Conservation (phyloP, 2,113 vertebrate species). For the Propithecus coquereli region DNA sequence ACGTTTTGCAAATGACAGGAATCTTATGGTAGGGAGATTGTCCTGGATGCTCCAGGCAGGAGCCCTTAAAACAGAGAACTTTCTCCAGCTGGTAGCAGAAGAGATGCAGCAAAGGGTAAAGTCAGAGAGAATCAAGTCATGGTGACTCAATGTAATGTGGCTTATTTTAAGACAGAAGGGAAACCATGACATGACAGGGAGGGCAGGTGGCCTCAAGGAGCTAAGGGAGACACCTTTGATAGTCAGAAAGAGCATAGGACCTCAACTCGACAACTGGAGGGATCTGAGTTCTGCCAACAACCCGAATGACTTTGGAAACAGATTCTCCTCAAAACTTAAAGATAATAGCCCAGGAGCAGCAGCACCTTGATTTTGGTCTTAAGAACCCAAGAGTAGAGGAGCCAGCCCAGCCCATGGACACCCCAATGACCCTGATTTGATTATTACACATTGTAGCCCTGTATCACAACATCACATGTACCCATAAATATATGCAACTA, state of each 20-base stretch:
- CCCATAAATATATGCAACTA: too few species aligned
- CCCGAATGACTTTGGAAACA: background rate
- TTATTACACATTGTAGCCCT: too few species aligned
- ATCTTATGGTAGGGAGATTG: background rate
- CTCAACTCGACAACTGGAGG: too few species aligned
- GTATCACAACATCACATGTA: too few species aligned
- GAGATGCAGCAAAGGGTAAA: background rate
- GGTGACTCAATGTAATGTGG: background rate
- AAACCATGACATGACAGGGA: background rate
- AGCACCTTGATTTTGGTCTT: background rate
- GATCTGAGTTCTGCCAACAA: background rate
- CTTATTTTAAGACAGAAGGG: background rate
- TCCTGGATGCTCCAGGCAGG: background rate
- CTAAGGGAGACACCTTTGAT: background rate
- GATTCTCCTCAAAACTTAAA: background rate
- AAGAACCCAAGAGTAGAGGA: background rate
- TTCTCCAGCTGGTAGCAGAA: background rate
- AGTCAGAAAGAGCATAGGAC: background rate
- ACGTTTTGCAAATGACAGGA: background rate
- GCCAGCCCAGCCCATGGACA: too few species aligned
- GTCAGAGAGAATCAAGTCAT: background rate
- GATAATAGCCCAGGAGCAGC: background rate
- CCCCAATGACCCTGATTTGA: too few species aligned
- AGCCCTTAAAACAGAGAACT: background rate
- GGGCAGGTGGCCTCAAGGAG: rapidly evolving